phyloP scores from a whole-genome alignment of 2,113 vertebrate genomes.

The Pelobates fuscus region DNA sequence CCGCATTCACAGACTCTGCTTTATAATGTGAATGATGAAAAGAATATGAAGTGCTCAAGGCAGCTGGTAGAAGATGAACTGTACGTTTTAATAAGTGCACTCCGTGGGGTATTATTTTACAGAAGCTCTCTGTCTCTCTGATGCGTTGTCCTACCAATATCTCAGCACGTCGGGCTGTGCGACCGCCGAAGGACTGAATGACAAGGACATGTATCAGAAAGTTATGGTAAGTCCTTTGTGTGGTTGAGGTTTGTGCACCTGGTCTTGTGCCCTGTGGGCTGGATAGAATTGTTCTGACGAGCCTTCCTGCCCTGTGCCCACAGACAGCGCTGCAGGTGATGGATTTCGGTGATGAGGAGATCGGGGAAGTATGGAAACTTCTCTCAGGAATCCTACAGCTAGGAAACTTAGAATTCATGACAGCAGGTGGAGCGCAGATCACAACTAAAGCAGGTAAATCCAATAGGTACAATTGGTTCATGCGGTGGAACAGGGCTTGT shows the following conservation, averaged over 20 bases:
- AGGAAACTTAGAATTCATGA: constrained; percentile 91
- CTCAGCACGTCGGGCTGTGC: constrained; percentile 84
- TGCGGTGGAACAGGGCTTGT: too few relatives aligned
- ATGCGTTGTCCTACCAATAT: constrained; percentile 79
- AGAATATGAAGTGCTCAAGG: too few relatives aligned
- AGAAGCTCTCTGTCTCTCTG: constrained; percentile 80
- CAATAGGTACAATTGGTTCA: too few relatives aligned
- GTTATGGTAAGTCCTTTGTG: constrained; percentile 82
- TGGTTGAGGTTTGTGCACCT: too few relatives aligned
- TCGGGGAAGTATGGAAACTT: constrained; percentile 85
- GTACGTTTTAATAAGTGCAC: constrained; percentile 35
- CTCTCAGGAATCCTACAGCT: constrained; percentile 86
- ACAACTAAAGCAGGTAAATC: constrained; percentile 81
- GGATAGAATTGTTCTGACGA: too few relatives aligned
- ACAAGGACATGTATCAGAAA: constrained; percentile 79
- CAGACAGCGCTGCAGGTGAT: constrained; percentile 86
- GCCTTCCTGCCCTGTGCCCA: not conserved
- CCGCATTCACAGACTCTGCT: too few relatives aligned
- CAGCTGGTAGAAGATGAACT: too few relatives aligned
- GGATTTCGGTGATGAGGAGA: constrained; percentile 85
- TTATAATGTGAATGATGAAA: too few relatives aligned
- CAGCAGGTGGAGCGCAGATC: constrained; percentile 86
- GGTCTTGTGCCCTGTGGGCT: too few relatives aligned
- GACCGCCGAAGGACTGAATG: constrained; percentile 78
- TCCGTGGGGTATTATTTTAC: constrained; percentile 30